These are phyloP conservation scores for Myanophis thanlyinensis DNA, from an alignment of 2,113 vertebrate genomes.

Conservation along the genomic window DNA sequence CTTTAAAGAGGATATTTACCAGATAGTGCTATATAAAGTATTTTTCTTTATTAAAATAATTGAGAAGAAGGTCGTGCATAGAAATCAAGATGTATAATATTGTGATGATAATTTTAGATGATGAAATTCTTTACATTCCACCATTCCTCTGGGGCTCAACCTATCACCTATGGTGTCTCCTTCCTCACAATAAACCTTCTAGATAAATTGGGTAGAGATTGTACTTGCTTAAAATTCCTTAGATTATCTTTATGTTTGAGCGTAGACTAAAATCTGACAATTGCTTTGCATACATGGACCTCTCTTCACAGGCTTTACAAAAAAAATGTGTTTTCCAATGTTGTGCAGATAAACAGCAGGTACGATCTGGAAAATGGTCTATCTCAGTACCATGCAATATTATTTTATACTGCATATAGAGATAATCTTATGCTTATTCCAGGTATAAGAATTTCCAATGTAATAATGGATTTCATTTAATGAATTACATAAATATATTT, in stretches of 20 bases:
- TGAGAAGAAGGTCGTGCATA: background rate
- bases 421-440: background rate
- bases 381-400: background rate
- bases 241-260: background rate
- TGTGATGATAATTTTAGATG: background rate
- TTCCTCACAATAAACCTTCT: background rate
- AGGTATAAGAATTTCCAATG: background rate
- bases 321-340: background rate
- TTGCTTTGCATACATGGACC: background rate
- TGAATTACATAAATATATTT: conserved; percentile 66
- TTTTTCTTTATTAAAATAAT: background rate
- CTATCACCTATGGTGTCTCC: background rate
- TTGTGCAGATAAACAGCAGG: background rate
- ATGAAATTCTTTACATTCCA: background rate
- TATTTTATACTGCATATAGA: background rate
- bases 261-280: background rate
- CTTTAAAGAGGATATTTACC: background rate
- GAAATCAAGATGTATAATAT: background rate
- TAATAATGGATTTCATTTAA: conserved; percentile 59
- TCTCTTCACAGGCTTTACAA: background rate
- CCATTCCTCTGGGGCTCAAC: background rate
- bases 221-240: background rate
- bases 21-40: background rate
- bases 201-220: background rate
- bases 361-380: background rate